phyloP scores from a whole-genome alignment of 2,888 invertebrate species.

The Amaurobius ferox region DNA sequence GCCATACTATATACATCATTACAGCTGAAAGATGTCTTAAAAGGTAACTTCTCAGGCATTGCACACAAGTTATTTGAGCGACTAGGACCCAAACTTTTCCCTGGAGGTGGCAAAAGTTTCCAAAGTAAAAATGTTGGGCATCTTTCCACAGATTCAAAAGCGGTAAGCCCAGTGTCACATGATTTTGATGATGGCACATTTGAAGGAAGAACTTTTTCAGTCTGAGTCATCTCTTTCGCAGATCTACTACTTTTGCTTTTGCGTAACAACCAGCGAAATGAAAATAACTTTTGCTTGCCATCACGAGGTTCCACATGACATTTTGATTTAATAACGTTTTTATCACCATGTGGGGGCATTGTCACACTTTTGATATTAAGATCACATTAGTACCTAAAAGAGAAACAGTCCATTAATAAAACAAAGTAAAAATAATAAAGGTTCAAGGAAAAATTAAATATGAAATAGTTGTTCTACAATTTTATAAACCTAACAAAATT shows the following conservation, averaged over 20 bases:
- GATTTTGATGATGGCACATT: constrained; percentile 56
- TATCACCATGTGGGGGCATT: constrained; percentile 42
- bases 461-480: too few species aligned
- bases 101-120: constrained; percentile 46
- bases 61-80: neutral
- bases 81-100: neutral
- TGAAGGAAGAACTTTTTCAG: neutral
- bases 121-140: constrained; percentile 51
- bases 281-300: constrained; percentile 41
- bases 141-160: constrained; percentile 27
- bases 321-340: constrained; percentile 19
- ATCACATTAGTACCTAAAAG: neutral
- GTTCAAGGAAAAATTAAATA: too few species aligned
- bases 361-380: neutral
- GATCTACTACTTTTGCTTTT: constrained; percentile 59
- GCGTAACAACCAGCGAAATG: constrained; percentile 67
- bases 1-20: constrained; percentile 52
- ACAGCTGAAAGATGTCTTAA: constrained; percentile 63
- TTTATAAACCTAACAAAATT: too few species aligned
- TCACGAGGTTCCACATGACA: constrained; percentile 32
- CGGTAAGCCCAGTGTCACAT: constrained; percentile 51
- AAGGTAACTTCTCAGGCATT: constrained; percentile 21
- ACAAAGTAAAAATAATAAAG: too few species aligned
- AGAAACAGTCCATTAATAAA: neutral
- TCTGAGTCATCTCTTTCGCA: constrained; percentile 30